Evolutionary conservation across 2,113 vertebrate species (phyloP).

Genomic region (Nyctereutes procyonoides): DNA sequence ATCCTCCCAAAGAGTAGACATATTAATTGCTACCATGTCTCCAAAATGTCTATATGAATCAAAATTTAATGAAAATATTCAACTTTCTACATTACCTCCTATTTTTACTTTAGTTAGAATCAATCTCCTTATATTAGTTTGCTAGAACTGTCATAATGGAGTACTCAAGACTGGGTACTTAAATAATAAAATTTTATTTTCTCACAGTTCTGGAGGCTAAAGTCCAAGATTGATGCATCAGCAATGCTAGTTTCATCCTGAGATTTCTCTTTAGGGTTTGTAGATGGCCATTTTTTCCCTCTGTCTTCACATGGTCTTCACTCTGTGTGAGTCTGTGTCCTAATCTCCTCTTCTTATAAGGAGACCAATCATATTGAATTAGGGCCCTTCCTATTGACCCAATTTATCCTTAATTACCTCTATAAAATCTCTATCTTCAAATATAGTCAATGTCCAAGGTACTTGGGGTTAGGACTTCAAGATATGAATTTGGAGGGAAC

Average conservation of each 20-base stretch:
- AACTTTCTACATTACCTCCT: neutral
- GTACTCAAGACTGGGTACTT: neutral
- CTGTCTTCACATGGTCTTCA: neutral
- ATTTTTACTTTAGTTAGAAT: neutral
- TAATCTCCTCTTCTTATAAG: neutral
- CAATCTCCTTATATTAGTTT: neutral
- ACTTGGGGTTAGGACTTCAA: neutral
- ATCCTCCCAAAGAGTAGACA: neutral
- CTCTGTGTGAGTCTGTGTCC: neutral
- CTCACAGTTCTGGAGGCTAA: neutral
- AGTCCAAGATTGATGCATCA: neutral
- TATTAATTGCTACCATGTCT: neutral
- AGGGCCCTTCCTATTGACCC: neutral
- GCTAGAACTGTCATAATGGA: neutral
- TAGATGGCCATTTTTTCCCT: neutral
- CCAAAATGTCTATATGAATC: neutral
- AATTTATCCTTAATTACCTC: slow-evolving; percentile 24
- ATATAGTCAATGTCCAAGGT: neutral
- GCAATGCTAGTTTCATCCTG: neutral
- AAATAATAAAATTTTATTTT: neutral
- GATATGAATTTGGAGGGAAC: neutral
- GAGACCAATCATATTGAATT: neutral
- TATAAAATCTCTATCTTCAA: neutral
- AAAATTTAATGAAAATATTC: slow-evolving; percentile 51
- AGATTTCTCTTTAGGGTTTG: neutral